phyloP scores from a whole-genome alignment of 1,140 invertebrate genomes.

The Zophobas morio region DNA sequence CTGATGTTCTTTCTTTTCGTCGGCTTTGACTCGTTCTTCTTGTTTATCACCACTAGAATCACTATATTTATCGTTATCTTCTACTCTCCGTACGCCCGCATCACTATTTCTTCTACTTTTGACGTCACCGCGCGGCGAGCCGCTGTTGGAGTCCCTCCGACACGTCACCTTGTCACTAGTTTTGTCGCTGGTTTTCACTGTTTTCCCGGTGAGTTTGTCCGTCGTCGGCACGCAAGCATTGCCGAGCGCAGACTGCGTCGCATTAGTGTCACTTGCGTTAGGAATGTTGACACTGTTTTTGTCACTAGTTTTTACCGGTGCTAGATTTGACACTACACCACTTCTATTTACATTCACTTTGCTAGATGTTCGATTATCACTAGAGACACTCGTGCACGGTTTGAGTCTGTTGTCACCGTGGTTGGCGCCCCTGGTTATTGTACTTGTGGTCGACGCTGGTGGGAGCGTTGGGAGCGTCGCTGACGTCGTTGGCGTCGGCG shows the following conservation, averaged over 20 bases:
- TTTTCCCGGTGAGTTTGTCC: slow-evolving; percentile 35
- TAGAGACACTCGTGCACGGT: slow-evolving; percentile 63
- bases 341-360: slow-evolving; percentile 68
- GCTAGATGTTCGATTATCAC: slow-evolving; percentile 68
- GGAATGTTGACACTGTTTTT: slow-evolving; percentile 56
- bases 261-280: slow-evolving; percentile 48
- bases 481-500: slow-evolving; percentile 46
- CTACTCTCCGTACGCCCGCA: slow-evolving; percentile 54
- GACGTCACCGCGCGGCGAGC: slow-evolving; percentile 59
- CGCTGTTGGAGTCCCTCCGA: slow-evolving; percentile 60
- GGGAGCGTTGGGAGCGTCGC: slow-evolving; percentile 38
- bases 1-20: slow-evolving; percentile 66
- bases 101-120: slow-evolving; percentile 67
- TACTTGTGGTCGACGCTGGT: slow-evolving; percentile 47
- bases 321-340: slow-evolving; percentile 57
- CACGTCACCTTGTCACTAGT: slow-evolving; percentile 59
- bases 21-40: slow-evolving; percentile 60
- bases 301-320: slow-evolving; percentile 54
- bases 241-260: slow-evolving; percentile 13
- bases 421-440: slow-evolving; percentile 56
- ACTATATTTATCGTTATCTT: slow-evolving; percentile 54
- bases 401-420: slow-evolving; percentile 66
- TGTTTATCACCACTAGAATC: slow-evolving; percentile 56
- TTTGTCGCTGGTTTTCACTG: slow-evolving; percentile 48
- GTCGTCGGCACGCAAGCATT: slow-evolving; percentile 29